Base-by-base conservation (phyloP, 2,888 invertebrate species). In the Drosophila longiperda region DNA sequence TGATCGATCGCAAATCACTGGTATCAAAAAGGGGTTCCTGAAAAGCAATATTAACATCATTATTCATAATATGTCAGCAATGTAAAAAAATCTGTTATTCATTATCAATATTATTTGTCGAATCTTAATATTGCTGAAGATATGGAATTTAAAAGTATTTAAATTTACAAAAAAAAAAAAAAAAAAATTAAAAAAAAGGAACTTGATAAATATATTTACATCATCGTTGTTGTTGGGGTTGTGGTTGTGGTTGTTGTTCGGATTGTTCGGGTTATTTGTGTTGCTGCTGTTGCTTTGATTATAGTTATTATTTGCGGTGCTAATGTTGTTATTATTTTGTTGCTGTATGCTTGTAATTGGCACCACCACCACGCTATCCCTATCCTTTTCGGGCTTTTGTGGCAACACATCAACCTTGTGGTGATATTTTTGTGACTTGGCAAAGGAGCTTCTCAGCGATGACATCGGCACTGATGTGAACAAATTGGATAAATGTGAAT, bases 191-290 rank as follows among this genome's bases (percentile, higher is more conserved):
- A 1, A 26, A 9, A 48, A 26, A 11, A 6, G 15, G 1, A 23
- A 17, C 17, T 33, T 33, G 7, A 26, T 17, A 58, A 20, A 8
- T 20, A n/a, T 45, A 53, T 20, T 95, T 93, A 96, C 96, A 93
- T 96, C 96, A 94, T 96, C 95, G 80, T 95, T 96, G 90, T 94
- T 96, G 89, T 94, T 96, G 89, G 55, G 55, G 54, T 61, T 88
- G 67, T 32, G 55, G 54, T 61, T 88, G 67, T 32, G 59, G 80
- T 95, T 96, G 90, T 94, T 96, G 89, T 94, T 96, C 89, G 55
- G 29, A 53, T 66, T 88, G 66, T 34, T 66, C 34, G n/a, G 69
- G 88, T 94, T 95, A 88, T 94, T 95, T 87, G 94, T 86, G 20
- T 57, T 87, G 57, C 57, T 83, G 72, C 33, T 70, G 38, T 32